Percentiles rank a stretch among this genome's conserved stretches.
Evolutionary conservation across 2,888 invertebrate species (phyloP).

Genomic region (Heteromurus nitidus): DNA sequence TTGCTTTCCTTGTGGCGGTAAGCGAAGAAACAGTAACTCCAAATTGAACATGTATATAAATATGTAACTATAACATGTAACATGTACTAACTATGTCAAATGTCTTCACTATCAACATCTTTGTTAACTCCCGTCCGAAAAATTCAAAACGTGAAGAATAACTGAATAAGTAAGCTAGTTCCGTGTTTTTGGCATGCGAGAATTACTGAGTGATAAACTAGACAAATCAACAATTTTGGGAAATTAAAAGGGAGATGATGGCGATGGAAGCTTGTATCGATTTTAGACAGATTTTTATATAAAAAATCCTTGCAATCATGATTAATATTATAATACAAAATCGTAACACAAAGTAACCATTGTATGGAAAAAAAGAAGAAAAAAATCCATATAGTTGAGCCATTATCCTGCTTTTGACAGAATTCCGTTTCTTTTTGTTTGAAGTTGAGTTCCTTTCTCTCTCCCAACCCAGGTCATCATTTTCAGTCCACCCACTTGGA

Average conservation of each 20-base stretch:
- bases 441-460: constrained; percentile 16
- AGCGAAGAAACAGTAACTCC: no score
- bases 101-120: no score
- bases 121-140: no score
- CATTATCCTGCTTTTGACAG: constrained; percentile 55
- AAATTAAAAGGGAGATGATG: neutral
- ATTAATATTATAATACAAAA: neutral
- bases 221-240: no score
- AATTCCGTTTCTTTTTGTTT: constrained; percentile 31
- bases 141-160: no score
- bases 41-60: no score
- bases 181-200: no score
- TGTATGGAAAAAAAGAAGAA: constrained; percentile 1
- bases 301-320: neutral
- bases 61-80: no score
- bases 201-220: no score
- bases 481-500: constrained; percentile 5
- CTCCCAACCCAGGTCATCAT: constrained; percentile 17
- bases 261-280: neutral
- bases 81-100: no score
- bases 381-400: constrained; percentile 29
- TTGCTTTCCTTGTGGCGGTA: no score
- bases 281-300: neutral
- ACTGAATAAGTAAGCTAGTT: no score
- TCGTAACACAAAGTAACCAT: neutral